Base-by-base conservation (phyloP, 2,888 invertebrate species). In the Maniola hyperantus region DNA sequence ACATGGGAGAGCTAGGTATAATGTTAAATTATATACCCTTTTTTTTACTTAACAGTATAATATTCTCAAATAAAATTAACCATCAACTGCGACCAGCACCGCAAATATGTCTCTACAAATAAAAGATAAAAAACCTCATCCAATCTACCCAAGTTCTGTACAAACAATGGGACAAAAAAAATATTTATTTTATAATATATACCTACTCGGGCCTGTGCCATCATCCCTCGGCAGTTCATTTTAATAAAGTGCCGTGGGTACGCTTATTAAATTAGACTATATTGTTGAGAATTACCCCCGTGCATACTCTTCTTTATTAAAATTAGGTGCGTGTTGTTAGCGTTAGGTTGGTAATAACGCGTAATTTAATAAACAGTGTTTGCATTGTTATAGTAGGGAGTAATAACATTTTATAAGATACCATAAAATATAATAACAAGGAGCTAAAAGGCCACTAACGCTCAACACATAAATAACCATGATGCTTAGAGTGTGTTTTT, bases 241-340 rank as follows among this genome's bases (percentile, higher is more conserved):
- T 66, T 69, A 69, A 66, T 64, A 69, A 69, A 69, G 57, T 60
- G 39, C 48, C 66, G 59, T 33, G 62, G 64, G 57, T 51, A 51
- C 62, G 58, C 55, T 71, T 71, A 67, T 71, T 67, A 69, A 69
- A 68, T 69, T 67, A 66, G 65, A 67, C 61, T 69, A 69, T 65
- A 58, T 51, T 59, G 64, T 36, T 64, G 42, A 48, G 51, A 66
- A 64, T 64, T 60, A 61, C 64, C 59, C 15, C 42, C 64, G 66
- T 60, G 39, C 51, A 67, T 46, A 67, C 65, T 67, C 68, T 63
- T 70, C 66, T 58, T 69, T 67, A 69, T 71, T 67, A 64, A 67
- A 70, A 69, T 61, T 65, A 59, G 66, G 68, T 66, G 60, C 63
- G 69, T 60, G 51, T 33, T 65, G 46, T 66, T 50, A 57, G 61